Evolutionary conservation across 2,888 invertebrate species (phyloP).

Genomic region (Sussaba pulchella): DNA sequence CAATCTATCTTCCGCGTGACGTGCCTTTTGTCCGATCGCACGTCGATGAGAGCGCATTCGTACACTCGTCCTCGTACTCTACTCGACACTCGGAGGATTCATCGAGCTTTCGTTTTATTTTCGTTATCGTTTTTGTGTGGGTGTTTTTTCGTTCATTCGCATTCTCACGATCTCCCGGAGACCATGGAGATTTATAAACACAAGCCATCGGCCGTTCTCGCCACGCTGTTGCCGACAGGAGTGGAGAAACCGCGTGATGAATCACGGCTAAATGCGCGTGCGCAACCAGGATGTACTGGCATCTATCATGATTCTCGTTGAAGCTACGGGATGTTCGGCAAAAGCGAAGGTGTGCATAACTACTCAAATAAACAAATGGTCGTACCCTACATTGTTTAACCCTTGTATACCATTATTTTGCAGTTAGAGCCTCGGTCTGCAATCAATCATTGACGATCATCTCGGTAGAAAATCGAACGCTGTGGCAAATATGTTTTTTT

Average conservation of each 20-base stretch:
- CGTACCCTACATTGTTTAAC: background rate
- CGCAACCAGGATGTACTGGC: slow-evolving; percentile 54
- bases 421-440: background rate
- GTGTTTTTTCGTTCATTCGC: slow-evolving; percentile 25
- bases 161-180: slow-evolving; percentile 36
- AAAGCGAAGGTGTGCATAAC: background rate
- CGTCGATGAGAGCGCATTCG: slow-evolving; percentile 54
- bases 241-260: slow-evolving; percentile 50
- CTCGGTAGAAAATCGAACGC: background rate
- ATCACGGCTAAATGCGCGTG: slow-evolving; percentile 57
- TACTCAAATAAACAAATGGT: slow-evolving; percentile 12
- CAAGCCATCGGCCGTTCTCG: slow-evolving; percentile 2
- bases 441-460: slow-evolving; percentile 2
- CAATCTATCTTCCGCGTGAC: slow-evolving; percentile 50
- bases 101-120: slow-evolving; percentile 52
- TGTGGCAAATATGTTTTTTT: background rate
- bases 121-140: too few species aligned
- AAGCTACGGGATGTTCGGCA: background rate
- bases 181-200: slow-evolving; percentile 28
- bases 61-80: slow-evolving; percentile 15
- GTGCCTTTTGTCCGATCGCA: slow-evolving; percentile 40
- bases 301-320: slow-evolving; percentile 45
- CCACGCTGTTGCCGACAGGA: slow-evolving; percentile 31
- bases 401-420: background rate
- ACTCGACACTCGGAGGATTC: slow-evolving; percentile 44